These are phyloP conservation scores for Thalassophryne amazonica DNA, from an alignment of 2,797 vertebrate species.

Conservation along the genomic window DNA sequence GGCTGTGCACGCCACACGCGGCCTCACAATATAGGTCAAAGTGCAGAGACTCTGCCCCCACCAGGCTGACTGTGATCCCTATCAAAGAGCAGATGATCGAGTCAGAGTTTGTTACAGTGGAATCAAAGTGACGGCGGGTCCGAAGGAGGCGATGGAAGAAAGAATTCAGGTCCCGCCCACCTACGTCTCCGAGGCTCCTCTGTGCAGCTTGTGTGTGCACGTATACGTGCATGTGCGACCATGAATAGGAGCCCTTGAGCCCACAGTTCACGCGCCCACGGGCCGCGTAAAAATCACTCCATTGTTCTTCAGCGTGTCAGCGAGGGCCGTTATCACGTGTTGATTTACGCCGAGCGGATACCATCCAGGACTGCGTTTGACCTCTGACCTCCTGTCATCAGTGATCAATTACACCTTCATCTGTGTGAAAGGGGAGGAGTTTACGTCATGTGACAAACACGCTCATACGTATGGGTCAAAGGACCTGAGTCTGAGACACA, in stretches of 20 bases:
- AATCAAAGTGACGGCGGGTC: too few relatives aligned
- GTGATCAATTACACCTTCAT: constrained; percentile 4
- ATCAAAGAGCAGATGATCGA: too few relatives aligned
- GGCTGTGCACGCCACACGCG: not conserved
- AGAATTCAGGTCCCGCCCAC: too few relatives aligned
- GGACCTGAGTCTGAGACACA: too few relatives aligned
- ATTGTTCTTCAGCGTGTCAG: constrained; percentile 37
- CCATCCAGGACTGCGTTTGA: constrained; percentile 16
- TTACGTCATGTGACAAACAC: not conserved
- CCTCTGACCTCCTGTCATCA: constrained; percentile 33
- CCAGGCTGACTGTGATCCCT: too few relatives aligned
- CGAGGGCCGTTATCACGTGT: constrained; percentile 1
- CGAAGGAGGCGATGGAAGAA: too few relatives aligned
- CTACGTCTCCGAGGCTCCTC: too few relatives aligned
- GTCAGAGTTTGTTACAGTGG: too few relatives aligned
- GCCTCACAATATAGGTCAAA: too few relatives aligned
- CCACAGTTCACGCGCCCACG: constrained; percentile 16
- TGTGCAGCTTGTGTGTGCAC: too few relatives aligned
- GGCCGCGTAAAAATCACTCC: constrained; percentile 4
- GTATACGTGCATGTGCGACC: not conserved
- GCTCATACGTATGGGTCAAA: too few relatives aligned
- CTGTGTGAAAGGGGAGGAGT: not conserved
- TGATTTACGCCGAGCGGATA: constrained; percentile 4
- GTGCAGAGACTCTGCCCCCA: too few relatives aligned
- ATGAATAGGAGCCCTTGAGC: constrained; percentile 41